Evolutionary conservation across 2,113 vertebrate species (phyloP).

Genomic region (Dermatemys mawii): DNA sequence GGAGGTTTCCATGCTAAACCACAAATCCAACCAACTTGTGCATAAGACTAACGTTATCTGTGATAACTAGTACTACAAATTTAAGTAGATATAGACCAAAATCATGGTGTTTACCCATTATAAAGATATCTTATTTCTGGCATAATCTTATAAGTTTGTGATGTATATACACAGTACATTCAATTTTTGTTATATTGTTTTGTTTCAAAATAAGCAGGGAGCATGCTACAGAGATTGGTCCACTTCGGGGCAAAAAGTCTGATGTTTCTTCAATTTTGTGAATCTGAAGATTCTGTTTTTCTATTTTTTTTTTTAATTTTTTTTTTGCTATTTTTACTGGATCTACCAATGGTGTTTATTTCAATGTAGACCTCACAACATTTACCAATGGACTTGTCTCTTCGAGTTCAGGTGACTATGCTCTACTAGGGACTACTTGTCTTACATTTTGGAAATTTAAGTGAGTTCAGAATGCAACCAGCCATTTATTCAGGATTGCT

Average conservation of each 20-base stretch:
- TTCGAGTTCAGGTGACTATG: not conserved
- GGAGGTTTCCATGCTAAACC: not conserved
- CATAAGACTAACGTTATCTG: not conserved
- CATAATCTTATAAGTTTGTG: not conserved
- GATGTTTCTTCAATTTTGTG: not conserved
- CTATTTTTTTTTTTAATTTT: not conserved
- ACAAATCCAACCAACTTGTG: slow-evolving; percentile 20
- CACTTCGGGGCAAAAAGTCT: not conserved
- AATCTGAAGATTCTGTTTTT: not conserved
- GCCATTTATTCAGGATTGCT: fast-evolving
- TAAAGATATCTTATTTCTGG: not conserved
- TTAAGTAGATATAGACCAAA: not conserved
- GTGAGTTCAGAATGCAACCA: not conserved
- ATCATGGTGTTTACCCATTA: not conserved
- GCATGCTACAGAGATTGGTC: not conserved
- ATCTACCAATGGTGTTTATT: not conserved
- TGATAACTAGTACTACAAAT: not conserved
- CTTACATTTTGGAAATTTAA: not conserved
- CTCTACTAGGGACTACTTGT: not conserved
- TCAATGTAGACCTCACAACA: slow-evolving; percentile 2
- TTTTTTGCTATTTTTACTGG: not conserved
- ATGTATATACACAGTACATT: not conserved
- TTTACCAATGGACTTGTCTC: not conserved
- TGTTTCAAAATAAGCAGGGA: not conserved
- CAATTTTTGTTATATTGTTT: not conserved